These are phyloP conservation scores for Zaprionus kolodkinae DNA, from an alignment of 1,140 invertebrate genomes.

Conservation along the genomic window DNA sequence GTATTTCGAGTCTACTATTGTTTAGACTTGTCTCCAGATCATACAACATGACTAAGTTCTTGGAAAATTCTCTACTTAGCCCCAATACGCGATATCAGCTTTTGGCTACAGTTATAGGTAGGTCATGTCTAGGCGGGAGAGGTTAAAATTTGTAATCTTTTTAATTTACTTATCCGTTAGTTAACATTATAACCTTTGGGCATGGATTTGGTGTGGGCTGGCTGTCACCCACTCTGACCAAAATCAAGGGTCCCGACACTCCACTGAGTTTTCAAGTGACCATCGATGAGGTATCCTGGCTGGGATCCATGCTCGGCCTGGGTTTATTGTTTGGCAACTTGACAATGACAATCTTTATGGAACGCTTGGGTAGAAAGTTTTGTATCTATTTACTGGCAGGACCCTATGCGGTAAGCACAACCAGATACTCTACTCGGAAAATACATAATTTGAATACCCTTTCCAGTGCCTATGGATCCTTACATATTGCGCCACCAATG, in stretches of 20 bases:
- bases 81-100: conserved; percentile 61
- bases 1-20: background rate
- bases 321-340: conserved; percentile 77
- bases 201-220: conserved; percentile 85
- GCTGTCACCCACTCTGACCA: conserved; percentile 82
- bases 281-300: conserved; percentile 74
- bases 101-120: conserved; percentile 68
- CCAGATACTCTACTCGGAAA: background rate
- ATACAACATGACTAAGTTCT: conserved; percentile 34
- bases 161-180: conserved; percentile 52
- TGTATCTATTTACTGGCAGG: conserved; percentile 79
- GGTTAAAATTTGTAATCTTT: too few relatives aligned
- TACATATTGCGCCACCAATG: conserved; percentile 77
- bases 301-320: conserved; percentile 78
- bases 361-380: conserved; percentile 84
- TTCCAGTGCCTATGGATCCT: conserved; percentile 74
- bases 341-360: conserved; percentile 72
- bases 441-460: background rate
- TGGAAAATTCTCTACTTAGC: conserved; percentile 41
- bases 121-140: background rate
- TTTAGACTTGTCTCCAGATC: background rate
- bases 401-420: conserved; percentile 77
- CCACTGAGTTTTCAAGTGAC: conserved; percentile 65
- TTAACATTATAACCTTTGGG: conserved; percentile 84
- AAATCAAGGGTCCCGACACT: conserved; percentile 56